phyloP scores from a whole-genome alignment of 35 echinoderm and acorn worm genomes.

The Holothuria glaberrima region DNA sequence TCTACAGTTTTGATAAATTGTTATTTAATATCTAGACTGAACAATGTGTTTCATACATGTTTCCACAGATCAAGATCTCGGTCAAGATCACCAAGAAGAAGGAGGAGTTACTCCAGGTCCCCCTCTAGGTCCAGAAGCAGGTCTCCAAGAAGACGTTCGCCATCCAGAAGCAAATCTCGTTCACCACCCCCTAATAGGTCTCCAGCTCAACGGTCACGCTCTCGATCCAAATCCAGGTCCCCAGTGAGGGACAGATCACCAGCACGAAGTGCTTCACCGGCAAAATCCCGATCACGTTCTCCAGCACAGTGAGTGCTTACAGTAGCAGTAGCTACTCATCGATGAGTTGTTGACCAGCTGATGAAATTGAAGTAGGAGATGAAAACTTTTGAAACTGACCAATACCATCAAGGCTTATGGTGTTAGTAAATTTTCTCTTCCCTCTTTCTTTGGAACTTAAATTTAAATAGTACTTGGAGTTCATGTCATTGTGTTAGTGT shows the following conservation, averaged over 20 bases:
- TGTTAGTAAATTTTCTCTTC: conserved; percentile 31
- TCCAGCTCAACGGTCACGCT: conserved; percentile 2
- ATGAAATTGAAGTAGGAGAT: neutral
- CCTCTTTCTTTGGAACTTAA: neutral
- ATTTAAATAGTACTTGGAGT: no score
- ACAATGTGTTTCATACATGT: neutral
- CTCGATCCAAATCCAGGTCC: conserved; percentile 10
- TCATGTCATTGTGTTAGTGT: no score
- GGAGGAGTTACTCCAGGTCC: conserved; percentile 22
- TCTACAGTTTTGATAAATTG: neutral
- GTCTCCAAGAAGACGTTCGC: conserved; percentile 3
- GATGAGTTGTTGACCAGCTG: neutral
- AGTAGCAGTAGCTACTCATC: no score
- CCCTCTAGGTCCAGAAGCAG: conserved; percentile 11
- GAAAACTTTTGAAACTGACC: neutral
- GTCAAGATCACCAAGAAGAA: conserved; percentile 16
- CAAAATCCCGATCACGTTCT: conserved; percentile 4
- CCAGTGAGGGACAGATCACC: neutral
- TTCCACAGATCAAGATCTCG: conserved; percentile 16
- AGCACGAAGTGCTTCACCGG: conserved; percentile 5
- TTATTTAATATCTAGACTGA: neutral
- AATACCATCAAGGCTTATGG: conserved; percentile 12
- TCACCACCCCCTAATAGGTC: neutral
- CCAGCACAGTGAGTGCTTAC: neutral
- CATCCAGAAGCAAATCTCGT: neutral